These are phyloP conservation scores for Struthidea cinerea DNA, from an alignment of 2,113 vertebrate genomes.

Conservation along the genomic window DNA sequence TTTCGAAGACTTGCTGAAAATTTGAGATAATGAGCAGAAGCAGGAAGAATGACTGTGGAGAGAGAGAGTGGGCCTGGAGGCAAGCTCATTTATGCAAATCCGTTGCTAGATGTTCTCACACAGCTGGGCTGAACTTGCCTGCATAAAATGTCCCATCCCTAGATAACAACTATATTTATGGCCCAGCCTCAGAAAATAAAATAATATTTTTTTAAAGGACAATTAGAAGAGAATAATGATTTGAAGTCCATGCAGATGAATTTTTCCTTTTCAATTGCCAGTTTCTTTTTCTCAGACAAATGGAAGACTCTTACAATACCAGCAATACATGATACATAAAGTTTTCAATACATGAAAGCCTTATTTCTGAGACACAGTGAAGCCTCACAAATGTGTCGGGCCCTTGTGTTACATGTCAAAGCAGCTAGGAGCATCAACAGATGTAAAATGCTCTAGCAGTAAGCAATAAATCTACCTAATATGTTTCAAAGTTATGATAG, in stretches of 20 bases:
- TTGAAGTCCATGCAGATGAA: background rate
- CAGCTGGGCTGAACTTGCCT: background rate
- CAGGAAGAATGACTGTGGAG: background rate
- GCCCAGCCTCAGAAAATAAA: background rate
- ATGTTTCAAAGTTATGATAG: background rate
- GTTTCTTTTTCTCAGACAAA: background rate
- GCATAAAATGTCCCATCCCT: background rate
- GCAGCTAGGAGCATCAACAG: background rate
- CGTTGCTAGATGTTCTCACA: background rate
- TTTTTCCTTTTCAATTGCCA: background rate
- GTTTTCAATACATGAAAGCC: background rate
- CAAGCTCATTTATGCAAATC: constrained; percentile 18
- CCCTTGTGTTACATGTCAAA: background rate
- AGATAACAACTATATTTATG: background rate
- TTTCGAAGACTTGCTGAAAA: background rate
- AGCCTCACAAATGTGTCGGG: background rate
- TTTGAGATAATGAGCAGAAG: background rate
- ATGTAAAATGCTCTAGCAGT: background rate
- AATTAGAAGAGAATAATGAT: background rate
- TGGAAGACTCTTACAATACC: background rate
- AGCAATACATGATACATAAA: background rate
- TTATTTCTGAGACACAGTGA: background rate
- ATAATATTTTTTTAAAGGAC: background rate
- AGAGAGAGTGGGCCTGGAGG: background rate
- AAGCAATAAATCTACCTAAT: background rate